Base-by-base conservation (phyloP, 2,888 invertebrate species). In the Eristalis arbustorum region DNA sequence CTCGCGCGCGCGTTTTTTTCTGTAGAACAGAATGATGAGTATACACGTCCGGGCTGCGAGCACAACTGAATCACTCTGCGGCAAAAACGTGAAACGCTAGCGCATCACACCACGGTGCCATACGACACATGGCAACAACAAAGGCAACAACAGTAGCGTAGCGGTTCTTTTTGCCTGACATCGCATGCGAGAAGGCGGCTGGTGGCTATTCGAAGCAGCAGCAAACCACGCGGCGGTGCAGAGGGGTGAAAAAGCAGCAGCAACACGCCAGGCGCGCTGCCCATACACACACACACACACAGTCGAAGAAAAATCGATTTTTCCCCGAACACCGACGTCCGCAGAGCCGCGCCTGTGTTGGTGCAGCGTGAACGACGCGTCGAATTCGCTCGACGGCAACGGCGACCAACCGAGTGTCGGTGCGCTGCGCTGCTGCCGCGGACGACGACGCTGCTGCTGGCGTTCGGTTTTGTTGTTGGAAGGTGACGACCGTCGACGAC, bases 11-110 rank as follows among this genome's bases (percentile, higher is more conserved):
- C 13, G 14, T n/a, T n/a, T n/a, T n/a, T n/a, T n/a, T n/a, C n/a
- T n/a, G 42, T 31, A 49, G 49, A 64, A 25, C 75, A 42, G 72
- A 31, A 23, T 25, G 59, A 72, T 56, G 67, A 67, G 28, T 49
- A 49, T 49, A 73, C 81, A 81, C 81, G 69, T 73, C 76, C n/a
- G 31, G 56, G 74, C 62, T 78, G 71, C 82, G 74, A 57, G 64
- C 74, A 78, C 82, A 82, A 87, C 85, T 87, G 74, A 87, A 82
- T 83, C 78, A 83, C 66, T 85, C 81, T 78, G 87, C 83, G 78
- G 74, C 78, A 87, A 87, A 78, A 74, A 82, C 82, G 78, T 82
- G 74, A 82, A 85, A 82, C 85, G 85, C 82, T 82, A 87, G 85
- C 82, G 85, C 78, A 87, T 74, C 74, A 63, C 37, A 85, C 76